phyloP scores from a whole-genome alignment of 2,797 vertebrate species.

The Smutsia temminckii region DNA sequence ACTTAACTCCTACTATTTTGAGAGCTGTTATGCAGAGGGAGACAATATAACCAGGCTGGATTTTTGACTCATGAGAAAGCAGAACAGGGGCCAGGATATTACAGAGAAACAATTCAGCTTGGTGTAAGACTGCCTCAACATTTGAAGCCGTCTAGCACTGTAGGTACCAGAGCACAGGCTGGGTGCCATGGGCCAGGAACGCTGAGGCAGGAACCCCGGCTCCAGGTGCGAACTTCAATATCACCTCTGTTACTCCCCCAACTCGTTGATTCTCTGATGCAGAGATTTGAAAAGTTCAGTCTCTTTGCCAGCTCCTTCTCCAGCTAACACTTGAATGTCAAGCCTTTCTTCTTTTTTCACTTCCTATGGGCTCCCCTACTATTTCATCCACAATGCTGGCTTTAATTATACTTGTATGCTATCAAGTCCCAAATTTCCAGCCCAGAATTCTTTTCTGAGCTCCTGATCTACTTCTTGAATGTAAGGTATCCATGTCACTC shows the following conservation, averaged over 20 bases:
- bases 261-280: not conserved
- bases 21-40: not conserved
- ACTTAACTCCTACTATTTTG: not conserved
- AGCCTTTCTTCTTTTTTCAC: not conserved
- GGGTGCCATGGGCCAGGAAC: not conserved
- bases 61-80: not conserved
- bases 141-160: not conserved
- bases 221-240: not conserved
- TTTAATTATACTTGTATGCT: not conserved
- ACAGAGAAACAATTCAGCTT: not conserved
- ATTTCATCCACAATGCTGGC: not conserved
- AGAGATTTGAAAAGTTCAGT: not conserved
- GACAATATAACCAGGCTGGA: not conserved
- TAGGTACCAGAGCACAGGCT: not conserved
- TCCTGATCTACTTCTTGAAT: not conserved
- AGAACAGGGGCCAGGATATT: not conserved
- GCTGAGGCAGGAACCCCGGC: not conserved
- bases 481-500: not conserved
- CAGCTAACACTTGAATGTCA: not conserved
- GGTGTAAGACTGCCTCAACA: not conserved
- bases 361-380: not conserved
- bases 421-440: not conserved
- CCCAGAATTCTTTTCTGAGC: not conserved
- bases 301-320: constrained; percentile 3
- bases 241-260: not conserved